Evolutionary conservation across 37 sponge, comb jelly and placozoan species (phyloP).

Genomic region (Mnemiopsis leidyi): DNA sequence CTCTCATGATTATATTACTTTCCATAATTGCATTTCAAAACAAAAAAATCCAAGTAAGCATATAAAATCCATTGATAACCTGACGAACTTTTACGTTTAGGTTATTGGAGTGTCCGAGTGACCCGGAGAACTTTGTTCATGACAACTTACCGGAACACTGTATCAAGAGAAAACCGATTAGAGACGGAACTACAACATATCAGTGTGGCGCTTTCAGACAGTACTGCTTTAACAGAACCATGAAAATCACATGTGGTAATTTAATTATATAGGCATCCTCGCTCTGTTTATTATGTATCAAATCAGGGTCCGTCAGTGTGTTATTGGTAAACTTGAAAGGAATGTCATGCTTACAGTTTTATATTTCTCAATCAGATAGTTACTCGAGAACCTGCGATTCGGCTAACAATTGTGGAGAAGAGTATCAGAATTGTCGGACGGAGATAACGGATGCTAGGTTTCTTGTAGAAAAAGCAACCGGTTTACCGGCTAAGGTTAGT

Average conservation of each 20-base stretch:
- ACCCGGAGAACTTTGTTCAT: not conserved
- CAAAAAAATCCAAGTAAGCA: too few species aligned
- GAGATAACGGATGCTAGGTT: not conserved
- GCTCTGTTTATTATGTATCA: not conserved
- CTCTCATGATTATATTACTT: too few species aligned
- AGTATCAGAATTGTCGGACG: not conserved
- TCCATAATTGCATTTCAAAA: too few species aligned
- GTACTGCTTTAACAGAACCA: not conserved
- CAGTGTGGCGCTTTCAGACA: not conserved
- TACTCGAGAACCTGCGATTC: not conserved
- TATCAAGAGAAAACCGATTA: not conserved
- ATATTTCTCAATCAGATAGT: not conserved
- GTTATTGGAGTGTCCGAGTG: not conserved
- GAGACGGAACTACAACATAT: not conserved
- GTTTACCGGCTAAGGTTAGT: not conserved
- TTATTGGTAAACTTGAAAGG: too few species aligned
- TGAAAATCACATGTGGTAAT: not conserved
- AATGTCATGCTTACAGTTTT: too few species aligned
- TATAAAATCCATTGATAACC: too few species aligned
- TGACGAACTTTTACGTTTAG: too few species aligned
- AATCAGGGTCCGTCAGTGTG: not conserved
- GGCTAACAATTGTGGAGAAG: not conserved
- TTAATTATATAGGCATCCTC: too few species aligned
- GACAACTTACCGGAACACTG: not conserved
- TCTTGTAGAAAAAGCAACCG: not conserved